Conservation (phyloP, 2,113 vertebrate genomes). For the Myiozetetes cayanensis region DNA sequence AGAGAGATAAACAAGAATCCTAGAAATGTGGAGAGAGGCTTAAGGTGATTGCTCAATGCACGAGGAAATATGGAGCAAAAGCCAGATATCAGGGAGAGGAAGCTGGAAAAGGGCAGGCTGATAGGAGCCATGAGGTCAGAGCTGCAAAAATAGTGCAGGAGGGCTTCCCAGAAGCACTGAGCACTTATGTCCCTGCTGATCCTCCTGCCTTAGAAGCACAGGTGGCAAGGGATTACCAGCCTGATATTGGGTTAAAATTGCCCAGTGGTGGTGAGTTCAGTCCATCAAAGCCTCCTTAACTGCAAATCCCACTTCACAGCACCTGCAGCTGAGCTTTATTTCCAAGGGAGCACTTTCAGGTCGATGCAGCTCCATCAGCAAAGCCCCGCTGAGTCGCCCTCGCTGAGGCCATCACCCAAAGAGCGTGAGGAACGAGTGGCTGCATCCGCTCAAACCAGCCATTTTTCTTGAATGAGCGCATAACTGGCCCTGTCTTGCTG, state of each 20-base stretch:
- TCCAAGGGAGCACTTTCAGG: background rate
- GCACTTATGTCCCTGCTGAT: background rate
- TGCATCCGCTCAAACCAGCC: background rate
- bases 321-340: background rate
- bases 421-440: accelerated
- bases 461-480: background rate
- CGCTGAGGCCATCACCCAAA: background rate
- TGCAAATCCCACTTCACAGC: background rate
- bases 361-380: accelerated
- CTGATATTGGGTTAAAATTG: background rate
- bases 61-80: slow-evolving; percentile 45
- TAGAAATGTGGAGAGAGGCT: slow-evolving; percentile 40
- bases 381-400: accelerated
- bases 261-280: background rate
- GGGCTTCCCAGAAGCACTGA: background rate
- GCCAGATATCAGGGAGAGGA: slow-evolving; percentile 39
- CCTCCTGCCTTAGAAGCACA: background rate
- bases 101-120: slow-evolving; percentile 54
- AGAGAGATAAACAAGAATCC: slow-evolving; percentile 36
- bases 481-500: background rate
- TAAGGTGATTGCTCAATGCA: slow-evolving; percentile 32
- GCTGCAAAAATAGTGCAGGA: slow-evolving; percentile 17
- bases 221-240: background rate
- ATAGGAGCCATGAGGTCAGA: background rate
- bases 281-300: background rate